Evolutionary conservation across 2,888 invertebrate species (phyloP).

Genomic region (Terebella lapidaria): DNA sequence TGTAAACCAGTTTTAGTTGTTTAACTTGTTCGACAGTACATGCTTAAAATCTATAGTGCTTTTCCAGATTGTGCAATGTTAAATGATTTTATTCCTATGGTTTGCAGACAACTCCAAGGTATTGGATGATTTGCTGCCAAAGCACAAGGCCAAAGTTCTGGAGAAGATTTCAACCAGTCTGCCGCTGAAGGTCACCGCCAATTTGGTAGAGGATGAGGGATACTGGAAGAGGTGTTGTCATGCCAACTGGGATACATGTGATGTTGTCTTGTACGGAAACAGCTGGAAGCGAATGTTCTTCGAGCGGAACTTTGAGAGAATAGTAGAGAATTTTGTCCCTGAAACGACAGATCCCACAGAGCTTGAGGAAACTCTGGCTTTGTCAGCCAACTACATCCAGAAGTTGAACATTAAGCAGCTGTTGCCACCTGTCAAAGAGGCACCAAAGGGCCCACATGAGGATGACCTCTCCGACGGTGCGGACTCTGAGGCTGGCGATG

Average conservation of each 20-base stretch:
- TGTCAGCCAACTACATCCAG: slow-evolving; percentile 47
- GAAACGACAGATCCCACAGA: slow-evolving; percentile 43
- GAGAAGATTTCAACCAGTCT: slow-evolving; percentile 45
- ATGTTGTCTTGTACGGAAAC: slow-evolving; percentile 44
- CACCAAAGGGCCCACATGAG: slow-evolving; percentile 39
- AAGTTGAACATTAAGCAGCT: slow-evolving; percentile 47
- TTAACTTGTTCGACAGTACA: too few relatives aligned
- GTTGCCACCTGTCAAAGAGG: slow-evolving; percentile 50
- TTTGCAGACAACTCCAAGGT: slow-evolving; percentile 47
- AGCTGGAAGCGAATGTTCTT: slow-evolving; percentile 54
- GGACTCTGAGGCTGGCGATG: slow-evolving; percentile 49
- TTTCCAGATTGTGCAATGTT: too few relatives aligned
- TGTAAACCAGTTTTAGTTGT: too few relatives aligned
- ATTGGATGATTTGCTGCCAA: slow-evolving; percentile 40
- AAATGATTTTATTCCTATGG: too few relatives aligned
- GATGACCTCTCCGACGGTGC: slow-evolving; percentile 48
- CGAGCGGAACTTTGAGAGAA: slow-evolving; percentile 49
- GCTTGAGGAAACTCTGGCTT: slow-evolving; percentile 40
- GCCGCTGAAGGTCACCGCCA: slow-evolving; percentile 52
- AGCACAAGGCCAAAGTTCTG: slow-evolving; percentile 46
- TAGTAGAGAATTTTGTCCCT: slow-evolving; percentile 52
- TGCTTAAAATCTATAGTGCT: too few relatives aligned
- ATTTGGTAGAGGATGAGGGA: slow-evolving; percentile 50
- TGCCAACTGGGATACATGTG: slow-evolving; percentile 50
- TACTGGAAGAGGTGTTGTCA: slow-evolving; percentile 53